phyloP scores from a whole-genome alignment of 2,888 invertebrate genomes.

The Ormyrus thymus region DNA sequence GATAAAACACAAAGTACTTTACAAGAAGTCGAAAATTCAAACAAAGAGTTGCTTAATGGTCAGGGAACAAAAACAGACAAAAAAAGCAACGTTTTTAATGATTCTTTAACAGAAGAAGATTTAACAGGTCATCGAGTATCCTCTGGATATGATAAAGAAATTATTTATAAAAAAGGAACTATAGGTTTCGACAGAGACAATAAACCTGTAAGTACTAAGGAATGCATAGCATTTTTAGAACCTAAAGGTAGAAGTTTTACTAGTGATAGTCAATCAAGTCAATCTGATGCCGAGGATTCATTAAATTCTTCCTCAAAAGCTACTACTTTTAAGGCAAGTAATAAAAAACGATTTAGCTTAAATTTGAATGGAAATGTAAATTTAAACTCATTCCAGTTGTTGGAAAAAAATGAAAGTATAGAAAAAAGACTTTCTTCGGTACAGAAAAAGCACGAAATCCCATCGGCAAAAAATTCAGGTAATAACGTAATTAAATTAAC shows the following conservation, averaged over 20 bases:
- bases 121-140: neutral
- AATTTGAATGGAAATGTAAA: conserved; percentile 34
- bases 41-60: conserved; percentile 53
- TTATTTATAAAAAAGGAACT: conserved; percentile 32
- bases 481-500: neutral
- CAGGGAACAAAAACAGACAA: conserved; percentile 37
- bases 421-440: conserved; percentile 7
- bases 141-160: neutral
- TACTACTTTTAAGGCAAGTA: neutral
- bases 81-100: conserved; percentile 51
- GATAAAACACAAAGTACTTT: neutral
- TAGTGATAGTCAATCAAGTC: conserved; percentile 43
- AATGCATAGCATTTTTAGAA: conserved; percentile 8
- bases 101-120: conserved; percentile 13
- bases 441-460: neutral
- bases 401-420: conserved; percentile 19
- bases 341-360: conserved; percentile 45
- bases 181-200: conserved; percentile 4
- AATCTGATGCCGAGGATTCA: conserved; percentile 31
- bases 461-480: neutral
- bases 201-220: conserved; percentile 16
- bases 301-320: neutral
- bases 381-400: conserved; percentile 25
- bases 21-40: conserved; percentile 4
- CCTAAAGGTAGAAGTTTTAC: conserved; percentile 23